phyloP scores from a whole-genome alignment of 1,140 invertebrate genomes.

The Phortica variegata region DNA sequence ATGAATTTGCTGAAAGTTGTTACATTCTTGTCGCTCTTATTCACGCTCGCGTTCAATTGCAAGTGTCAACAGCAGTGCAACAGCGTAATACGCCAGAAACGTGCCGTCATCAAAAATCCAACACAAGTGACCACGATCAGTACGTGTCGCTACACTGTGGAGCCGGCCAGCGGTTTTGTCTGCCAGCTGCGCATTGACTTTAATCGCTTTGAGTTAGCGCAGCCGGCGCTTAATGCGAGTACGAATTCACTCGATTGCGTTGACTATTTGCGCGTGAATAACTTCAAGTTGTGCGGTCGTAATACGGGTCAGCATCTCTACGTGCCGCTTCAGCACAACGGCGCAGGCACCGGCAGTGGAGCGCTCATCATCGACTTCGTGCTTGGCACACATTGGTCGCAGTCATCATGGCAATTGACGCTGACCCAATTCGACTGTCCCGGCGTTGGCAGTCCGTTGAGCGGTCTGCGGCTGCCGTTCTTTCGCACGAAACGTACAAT shows the following conservation, averaged over 20 bases:
- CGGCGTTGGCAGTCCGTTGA: background rate
- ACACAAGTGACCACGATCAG: slow-evolving; percentile 29
- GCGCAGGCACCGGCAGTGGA: slow-evolving; percentile 18
- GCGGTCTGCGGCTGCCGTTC: slow-evolving; percentile 18
- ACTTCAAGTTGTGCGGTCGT: slow-evolving; percentile 35
- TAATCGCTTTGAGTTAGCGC: slow-evolving; percentile 38
- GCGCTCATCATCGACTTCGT: slow-evolving; percentile 28
- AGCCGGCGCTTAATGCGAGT: slow-evolving; percentile 35
- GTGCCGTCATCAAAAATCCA: slow-evolving; percentile 33
- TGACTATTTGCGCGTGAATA: slow-evolving; percentile 44
- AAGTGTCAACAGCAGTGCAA: no score
- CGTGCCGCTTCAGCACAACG: slow-evolving; percentile 19
- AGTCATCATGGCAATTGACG: slow-evolving; percentile 37
- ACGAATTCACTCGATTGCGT: slow-evolving; percentile 24
- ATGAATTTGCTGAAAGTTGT: no score
- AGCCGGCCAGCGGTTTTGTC: slow-evolving; percentile 37
- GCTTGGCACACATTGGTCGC: slow-evolving; percentile 18
- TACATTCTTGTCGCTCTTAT: no score
- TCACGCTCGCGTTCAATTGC: no score
- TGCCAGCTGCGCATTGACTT: slow-evolving; percentile 47
- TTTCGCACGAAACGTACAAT: no score
- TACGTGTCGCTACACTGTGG: slow-evolving; percentile 37
- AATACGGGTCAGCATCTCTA: slow-evolving; percentile 42
- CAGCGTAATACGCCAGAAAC: slow-evolving; percentile 34
- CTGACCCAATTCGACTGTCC: slow-evolving; percentile 40